phyloP scores from a whole-genome alignment of 92 coral and sea anemone genomes.

The Porites cylindrica region DNA sequence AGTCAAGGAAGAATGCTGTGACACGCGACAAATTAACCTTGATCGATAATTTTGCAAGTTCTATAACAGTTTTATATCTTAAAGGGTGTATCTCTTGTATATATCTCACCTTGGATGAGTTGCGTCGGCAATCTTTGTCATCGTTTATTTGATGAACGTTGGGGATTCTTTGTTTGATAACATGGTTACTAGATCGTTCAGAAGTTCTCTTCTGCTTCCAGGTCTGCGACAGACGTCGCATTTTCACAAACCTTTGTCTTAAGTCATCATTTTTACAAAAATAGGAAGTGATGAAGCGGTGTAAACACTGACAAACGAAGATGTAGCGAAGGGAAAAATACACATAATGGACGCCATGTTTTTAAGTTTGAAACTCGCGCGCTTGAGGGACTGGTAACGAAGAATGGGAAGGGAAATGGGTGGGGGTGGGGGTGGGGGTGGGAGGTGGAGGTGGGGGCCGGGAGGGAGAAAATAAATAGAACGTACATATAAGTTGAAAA shows the following conservation, averaged over 20 bases:
- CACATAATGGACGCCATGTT: conserved; percentile 19
- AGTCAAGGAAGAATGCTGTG: no score
- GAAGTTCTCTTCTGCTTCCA: conserved; percentile 84
- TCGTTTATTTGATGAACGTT: conserved; percentile 16
- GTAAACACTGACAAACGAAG: not conserved
- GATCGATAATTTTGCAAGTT: no score
- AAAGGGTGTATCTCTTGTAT: not conserved
- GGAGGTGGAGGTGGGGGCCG: no score
- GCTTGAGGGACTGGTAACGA: conserved; percentile 26
- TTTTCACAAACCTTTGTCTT: not conserved
- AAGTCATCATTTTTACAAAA: not conserved
- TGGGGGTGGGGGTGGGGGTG: no score
- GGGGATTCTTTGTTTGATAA: conserved; percentile 35
- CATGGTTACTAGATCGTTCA: conserved; percentile 33
- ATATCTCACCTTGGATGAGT: conserved; percentile 17
- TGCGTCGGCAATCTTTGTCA: not conserved
- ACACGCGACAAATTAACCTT: no score
- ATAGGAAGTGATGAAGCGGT: conserved; percentile 11
- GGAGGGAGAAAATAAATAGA: no score
- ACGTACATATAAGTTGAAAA: no score
- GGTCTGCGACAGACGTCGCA: conserved; percentile 89
- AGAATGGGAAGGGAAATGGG: no score
- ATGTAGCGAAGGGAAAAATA: not conserved
- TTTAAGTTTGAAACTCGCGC: conserved; percentile 43
- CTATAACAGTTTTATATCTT: no score